These are phyloP conservation scores for Stictocephala bisonia DNA, from an alignment of 2,888 invertebrate genomes.

Conservation along the genomic window DNA sequence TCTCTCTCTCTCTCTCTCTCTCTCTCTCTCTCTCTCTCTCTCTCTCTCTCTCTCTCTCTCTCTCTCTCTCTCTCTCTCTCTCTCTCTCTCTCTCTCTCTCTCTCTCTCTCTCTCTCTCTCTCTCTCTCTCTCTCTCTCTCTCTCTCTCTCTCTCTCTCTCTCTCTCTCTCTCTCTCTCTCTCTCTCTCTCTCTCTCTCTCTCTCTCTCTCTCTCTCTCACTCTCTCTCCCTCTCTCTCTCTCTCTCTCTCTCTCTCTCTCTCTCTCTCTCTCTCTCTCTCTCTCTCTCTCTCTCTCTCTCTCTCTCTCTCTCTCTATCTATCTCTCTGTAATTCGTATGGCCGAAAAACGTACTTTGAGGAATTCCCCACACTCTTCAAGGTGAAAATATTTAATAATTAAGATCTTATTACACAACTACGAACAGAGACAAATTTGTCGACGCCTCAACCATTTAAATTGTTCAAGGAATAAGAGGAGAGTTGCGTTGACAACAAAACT, in stretches of 20 bases:
- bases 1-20: conserved; percentile 13
- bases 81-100: neutral
- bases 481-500: no score
- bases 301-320: no score
- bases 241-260: neutral
- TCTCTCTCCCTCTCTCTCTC: neutral
- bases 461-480: no score
- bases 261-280: neutral
- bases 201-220: neutral
- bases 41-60: conserved; percentile 3
- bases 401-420: no score
- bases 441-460: no score
- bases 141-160: neutral
- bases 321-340: no score
- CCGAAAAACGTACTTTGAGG: no score
- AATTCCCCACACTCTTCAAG: no score
- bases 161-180: neutral
- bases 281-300: neutral
- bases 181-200: neutral
- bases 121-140: neutral
- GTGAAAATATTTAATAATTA: no score
- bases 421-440: no score
- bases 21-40: conserved; percentile 13
- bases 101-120: neutral
- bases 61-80: neutral